Conservation (phyloP, 2,797 vertebrate genomes). For the Dipus sagitta region DNA sequence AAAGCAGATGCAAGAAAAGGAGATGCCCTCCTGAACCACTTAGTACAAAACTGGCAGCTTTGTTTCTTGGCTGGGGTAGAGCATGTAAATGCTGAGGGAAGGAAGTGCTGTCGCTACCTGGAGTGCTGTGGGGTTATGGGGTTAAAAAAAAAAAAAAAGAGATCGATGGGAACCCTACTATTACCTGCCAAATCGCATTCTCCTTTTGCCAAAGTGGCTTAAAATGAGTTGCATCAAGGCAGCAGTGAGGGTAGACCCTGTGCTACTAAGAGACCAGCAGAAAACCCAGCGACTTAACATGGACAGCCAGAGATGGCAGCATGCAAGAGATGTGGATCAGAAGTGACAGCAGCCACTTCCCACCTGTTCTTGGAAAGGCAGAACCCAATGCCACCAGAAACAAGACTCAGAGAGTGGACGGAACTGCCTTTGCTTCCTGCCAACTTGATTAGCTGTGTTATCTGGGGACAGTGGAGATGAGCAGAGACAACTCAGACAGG, state of each 20-base stretch:
- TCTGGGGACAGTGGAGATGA: neutral
- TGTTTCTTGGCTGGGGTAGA: neutral
- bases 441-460: constrained; percentile 41
- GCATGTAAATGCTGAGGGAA: neutral
- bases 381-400: constrained; percentile 31
- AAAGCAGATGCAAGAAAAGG: neutral
- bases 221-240: constrained; percentile 1
- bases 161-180: neutral
- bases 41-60: constrained; percentile 25
- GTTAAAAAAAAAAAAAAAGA: constrained; percentile 55
- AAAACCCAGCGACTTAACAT: neutral
- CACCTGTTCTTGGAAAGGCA: neutral
- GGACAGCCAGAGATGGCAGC: neutral
- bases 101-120: neutral
- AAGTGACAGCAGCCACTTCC: constrained; percentile 34
- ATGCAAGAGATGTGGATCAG: neutral
- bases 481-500: neutral
- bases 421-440: constrained; percentile 57
- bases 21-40: neutral
- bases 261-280: neutral
- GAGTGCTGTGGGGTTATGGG: neutral
- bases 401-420: neutral
- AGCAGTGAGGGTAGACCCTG: neutral
- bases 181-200: constrained; percentile 52
- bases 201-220: constrained; percentile 38